Percentiles rank a stretch among this genome's conserved stretches.
These are phyloP conservation scores for Seira sanloemensis DNA, from an alignment of 2,888 invertebrate species.

Conservation along the genomic window DNA sequence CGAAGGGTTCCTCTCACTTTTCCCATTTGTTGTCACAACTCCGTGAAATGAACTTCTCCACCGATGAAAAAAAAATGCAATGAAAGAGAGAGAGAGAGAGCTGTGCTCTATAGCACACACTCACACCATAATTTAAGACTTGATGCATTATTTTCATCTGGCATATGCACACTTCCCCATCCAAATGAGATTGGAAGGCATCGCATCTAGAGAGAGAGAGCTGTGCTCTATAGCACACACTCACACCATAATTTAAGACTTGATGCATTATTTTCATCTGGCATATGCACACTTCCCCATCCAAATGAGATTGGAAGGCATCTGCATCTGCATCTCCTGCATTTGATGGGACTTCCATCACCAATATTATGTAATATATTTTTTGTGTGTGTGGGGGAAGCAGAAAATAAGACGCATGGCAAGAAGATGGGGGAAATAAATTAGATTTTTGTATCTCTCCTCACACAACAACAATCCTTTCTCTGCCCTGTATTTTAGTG, in stretches of 20 bases:
- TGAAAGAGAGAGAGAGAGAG: too few relatives aligned
- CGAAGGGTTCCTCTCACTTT: neutral
- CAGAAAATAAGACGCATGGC: conserved; percentile 7
- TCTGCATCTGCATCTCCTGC: conserved; percentile 26
- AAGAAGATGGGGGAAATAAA: conserved; percentile 25
- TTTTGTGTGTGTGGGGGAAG: conserved; percentile 15
- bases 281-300: conserved; percentile 15
- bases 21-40: conserved; percentile 28
- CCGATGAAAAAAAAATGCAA: too few relatives aligned
- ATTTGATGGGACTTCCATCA: conserved; percentile 28
- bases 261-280: neutral
- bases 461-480: neutral
- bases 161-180: conserved; percentile 15
- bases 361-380: conserved; percentile 2
- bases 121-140: too few relatives aligned
- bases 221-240: too few relatives aligned
- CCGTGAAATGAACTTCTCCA: conserved; percentile 63
- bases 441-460: conserved; percentile 42
- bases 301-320: conserved; percentile 13
- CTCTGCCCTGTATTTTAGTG: conserved; percentile 1
- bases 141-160: neutral
- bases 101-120: too few relatives aligned
- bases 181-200: conserved; percentile 13
- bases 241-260: too few relatives aligned
- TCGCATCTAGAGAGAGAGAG: too few relatives aligned